These are phyloP conservation scores for Phalacrocorax carbo DNA, from an alignment of 2,113 vertebrate species.

Conservation along the genomic window DNA sequence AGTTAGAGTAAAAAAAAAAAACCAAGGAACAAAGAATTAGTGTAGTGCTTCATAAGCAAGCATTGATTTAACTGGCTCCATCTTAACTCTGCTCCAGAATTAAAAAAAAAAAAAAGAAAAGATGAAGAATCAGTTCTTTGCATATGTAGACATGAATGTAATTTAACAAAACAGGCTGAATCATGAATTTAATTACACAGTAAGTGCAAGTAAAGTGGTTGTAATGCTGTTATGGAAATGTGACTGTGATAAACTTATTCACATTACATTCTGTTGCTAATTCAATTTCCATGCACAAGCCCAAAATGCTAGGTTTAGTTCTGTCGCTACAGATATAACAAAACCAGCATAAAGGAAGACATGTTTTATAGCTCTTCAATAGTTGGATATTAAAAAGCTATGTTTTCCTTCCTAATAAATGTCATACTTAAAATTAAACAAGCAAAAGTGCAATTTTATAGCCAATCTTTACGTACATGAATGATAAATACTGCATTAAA, in stretches of 20 bases:
- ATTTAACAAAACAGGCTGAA: slow-evolving; percentile 20
- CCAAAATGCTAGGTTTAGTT: background rate
- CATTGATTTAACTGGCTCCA: background rate
- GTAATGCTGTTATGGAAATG: background rate
- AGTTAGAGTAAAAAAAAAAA: background rate
- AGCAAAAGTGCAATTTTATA: background rate
- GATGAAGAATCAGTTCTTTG: background rate
- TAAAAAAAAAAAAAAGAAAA: background rate
- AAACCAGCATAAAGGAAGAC: background rate
- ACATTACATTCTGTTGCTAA: slow-evolving; percentile 14
- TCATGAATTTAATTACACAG: slow-evolving; percentile 16
- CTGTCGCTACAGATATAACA: background rate
- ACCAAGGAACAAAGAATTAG: background rate
- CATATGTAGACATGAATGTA: background rate
- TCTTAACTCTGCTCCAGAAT: background rate
- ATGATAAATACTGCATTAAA: background rate
- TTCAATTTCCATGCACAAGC: slow-evolving; percentile 20
- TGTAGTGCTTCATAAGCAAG: background rate
- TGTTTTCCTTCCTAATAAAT: background rate
- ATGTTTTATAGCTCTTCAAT: background rate
- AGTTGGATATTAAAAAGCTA: background rate
- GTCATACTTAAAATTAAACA: background rate
- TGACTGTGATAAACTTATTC: slow-evolving; percentile 17
- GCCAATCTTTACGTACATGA: background rate
- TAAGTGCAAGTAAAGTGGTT: background rate